Percentiles rank a stretch among this genome's conserved stretches.
Evolutionary conservation across 2,888 invertebrate genomes (phyloP).

Genomic region (Dugesia japonica): DNA sequence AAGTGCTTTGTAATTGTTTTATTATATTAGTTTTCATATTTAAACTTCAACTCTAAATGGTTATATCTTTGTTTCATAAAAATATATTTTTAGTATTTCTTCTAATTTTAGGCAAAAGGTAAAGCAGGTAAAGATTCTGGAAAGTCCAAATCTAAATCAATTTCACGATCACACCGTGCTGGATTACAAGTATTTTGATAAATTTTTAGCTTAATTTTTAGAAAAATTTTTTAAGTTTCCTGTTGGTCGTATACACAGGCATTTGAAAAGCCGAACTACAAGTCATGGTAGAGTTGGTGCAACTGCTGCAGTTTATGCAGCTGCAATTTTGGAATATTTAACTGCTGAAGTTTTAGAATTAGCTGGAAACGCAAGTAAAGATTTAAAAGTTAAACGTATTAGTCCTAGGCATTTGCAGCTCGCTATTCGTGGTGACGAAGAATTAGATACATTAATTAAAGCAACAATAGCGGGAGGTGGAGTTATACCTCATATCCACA

Average conservation of each 20-base stretch:
- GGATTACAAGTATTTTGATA: slow-evolving; percentile 64
- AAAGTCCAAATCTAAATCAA: slow-evolving; percentile 82
- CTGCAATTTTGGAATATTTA: slow-evolving; percentile 96
- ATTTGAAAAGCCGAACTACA: slow-evolving; percentile 85
- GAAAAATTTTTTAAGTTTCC: slow-evolving; percentile 32
- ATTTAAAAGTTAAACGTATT: slow-evolving; percentile 98
- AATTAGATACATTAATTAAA: slow-evolving; percentile 95
- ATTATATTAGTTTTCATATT: not conserved
- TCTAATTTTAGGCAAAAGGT: slow-evolving; percentile 69
- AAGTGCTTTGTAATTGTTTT: not conserved
- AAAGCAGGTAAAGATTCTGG: slow-evolving; percentile 99
- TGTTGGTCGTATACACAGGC: slow-evolving; percentile 35
- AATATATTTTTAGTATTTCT: not conserved
- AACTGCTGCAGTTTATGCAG: slow-evolving; percentile 95
- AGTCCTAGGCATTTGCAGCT: slow-evolving; percentile 96
- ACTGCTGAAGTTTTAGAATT: slow-evolving; percentile 98
- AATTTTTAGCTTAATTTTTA: not conserved
- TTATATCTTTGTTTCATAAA: not conserved
- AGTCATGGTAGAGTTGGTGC: slow-evolving; percentile 98
- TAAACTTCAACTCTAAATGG: not conserved
- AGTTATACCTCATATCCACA: slow-evolving; percentile 58
- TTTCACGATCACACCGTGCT: slow-evolving; percentile 86
- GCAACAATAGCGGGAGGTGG: slow-evolving; percentile 98
- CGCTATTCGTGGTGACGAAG: slow-evolving; percentile 96
- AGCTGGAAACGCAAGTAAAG: slow-evolving; percentile 98